phyloP scores from a whole-genome alignment of 1,140 invertebrate genomes.

The Intoshia linei region DNA sequence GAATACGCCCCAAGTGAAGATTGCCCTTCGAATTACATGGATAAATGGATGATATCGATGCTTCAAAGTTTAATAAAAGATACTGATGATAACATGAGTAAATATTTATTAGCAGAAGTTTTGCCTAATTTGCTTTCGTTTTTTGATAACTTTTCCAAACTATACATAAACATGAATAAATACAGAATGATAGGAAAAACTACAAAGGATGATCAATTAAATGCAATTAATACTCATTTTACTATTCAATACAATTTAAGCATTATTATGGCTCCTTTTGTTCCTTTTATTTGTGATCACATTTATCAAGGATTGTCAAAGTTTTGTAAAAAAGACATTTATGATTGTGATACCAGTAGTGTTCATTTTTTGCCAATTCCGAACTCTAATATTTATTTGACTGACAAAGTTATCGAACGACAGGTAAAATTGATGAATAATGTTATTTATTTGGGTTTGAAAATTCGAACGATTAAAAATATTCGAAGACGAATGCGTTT shows the following conservation, averaged over 20 bases:
- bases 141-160: not conserved
- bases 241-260: no score
- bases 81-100: no score
- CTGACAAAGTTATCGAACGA: no score
- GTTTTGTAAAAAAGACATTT: constrained; percentile 10
- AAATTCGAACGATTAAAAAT: no score
- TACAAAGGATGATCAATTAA: not conserved
- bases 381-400: no score
- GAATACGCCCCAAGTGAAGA: constrained; percentile 6
- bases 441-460: no score
- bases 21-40: constrained; percentile 47
- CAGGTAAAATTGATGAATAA: no score
- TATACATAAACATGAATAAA: not conserved
- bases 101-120: no score
- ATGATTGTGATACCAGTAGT: constrained; percentile 12
- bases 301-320: constrained; percentile 57
- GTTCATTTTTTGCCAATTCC: no score
- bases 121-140: not conserved
- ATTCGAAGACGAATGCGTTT: no score
- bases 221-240: constrained; percentile 1
- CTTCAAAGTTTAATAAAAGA: constrained; percentile 58
- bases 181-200: not conserved
- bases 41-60: constrained; percentile 78
- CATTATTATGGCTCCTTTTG: constrained; percentile 82
- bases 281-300: constrained; percentile 70